Percentiles rank a stretch among this genome's conserved stretches.
These are phyloP conservation scores for Actenoides lindsayi DNA, from an alignment of 2,113 vertebrate genomes.

Conservation along the genomic window DNA sequence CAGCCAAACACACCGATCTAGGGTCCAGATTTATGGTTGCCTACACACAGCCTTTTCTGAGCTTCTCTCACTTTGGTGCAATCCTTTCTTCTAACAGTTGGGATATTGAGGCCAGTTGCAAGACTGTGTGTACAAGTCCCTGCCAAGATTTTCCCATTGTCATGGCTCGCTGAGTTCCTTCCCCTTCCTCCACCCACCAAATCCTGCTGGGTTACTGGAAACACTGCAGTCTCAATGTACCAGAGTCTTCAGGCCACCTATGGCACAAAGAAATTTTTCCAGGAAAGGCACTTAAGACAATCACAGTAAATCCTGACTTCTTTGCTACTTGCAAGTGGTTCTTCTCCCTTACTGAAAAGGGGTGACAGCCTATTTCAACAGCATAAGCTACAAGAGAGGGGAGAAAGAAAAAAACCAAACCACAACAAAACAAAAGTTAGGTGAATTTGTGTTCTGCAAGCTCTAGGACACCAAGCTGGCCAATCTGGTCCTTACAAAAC, in stretches of 20 bases:
- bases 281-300: constrained; percentile 14
- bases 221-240: neutral
- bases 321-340: neutral
- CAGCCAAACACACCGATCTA: rapidly evolving
- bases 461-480: neutral
- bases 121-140: neutral
- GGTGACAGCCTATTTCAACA: neutral
- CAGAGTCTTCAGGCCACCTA: constrained; percentile 41
- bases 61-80: neutral
- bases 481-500: neutral
- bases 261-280: constrained; percentile 22
- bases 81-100: constrained; percentile 20
- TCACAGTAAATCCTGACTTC: neutral
- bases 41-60: neutral
- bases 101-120: neutral
- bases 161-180: constrained; percentile 44
- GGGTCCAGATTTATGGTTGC: neutral
- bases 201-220: constrained; percentile 71
- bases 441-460: neutral
- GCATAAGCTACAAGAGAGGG: neutral
- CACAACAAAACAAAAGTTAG: neutral
- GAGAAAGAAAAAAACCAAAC: neutral
- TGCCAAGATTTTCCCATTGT: constrained; percentile 65
- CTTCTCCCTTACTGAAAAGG: neutral
- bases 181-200: constrained; percentile 64